phyloP scores from a whole-genome alignment of 2,113 vertebrate genomes.

The Chaenocephalus aceratus region DNA sequence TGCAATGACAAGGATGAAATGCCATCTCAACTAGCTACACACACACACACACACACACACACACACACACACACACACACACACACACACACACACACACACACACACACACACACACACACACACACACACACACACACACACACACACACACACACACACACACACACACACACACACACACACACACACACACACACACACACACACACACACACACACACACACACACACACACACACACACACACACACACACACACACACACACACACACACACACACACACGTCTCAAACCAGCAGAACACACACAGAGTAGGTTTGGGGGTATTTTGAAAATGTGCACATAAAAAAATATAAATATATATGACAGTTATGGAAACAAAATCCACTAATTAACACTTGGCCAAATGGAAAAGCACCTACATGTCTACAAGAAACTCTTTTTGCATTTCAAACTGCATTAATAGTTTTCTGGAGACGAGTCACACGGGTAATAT shows the following conservation, averaged over 20 bases:
- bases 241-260: not conserved
- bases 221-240: no score
- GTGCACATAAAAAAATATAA: not conserved
- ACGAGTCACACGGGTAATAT: not conserved
- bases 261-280: conserved; percentile 41
- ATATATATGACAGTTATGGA: not conserved
- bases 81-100: no score
- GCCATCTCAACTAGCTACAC: conserved; percentile 38
- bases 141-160: no score
- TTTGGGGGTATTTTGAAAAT: conserved; percentile 9
- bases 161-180: no score
- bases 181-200: no score
- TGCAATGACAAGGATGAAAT: conserved; percentile 67
- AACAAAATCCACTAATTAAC: conserved; percentile 4
- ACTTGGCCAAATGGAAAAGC: not conserved
- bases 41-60: conserved; percentile 4
- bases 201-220: no score
- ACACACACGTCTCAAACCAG: conserved; percentile 11
- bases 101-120: no score
- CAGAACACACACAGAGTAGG: no score
- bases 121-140: no score
- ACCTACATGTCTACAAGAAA: not conserved
- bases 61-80: conserved; percentile 41
- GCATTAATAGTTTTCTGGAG: no score
- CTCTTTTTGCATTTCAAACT: not conserved